Percentiles rank a stretch among this genome's conserved stretches.
Evolutionary conservation across 2,888 invertebrate genomes (phyloP).

Genomic region (Brachyptera putata): DNA sequence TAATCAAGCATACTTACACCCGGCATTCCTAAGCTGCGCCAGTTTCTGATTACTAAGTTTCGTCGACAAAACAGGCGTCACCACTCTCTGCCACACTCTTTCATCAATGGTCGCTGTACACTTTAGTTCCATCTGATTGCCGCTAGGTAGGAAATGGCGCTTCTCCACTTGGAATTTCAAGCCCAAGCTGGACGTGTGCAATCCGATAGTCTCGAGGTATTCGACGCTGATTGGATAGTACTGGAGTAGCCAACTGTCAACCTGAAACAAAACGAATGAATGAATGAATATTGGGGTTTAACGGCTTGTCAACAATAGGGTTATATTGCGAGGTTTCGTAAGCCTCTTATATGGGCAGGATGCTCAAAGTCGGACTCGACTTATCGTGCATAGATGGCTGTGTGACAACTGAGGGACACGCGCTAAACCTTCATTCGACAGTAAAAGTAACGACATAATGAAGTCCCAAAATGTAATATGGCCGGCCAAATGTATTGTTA

Average conservation of each 20-base stretch:
- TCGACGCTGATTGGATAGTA: constrained; percentile 16
- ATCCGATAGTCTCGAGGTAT: constrained; percentile 22
- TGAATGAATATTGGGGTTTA: too few species aligned
- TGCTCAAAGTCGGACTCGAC: too few species aligned
- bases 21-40: constrained; percentile 26
- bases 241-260: constrained; percentile 10
- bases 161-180: constrained; percentile 39
- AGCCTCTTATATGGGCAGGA: too few species aligned
- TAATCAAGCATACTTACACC: too few species aligned
- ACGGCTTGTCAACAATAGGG: too few species aligned
- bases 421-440: too few species aligned
- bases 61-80: constrained; percentile 26
- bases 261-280: constrained; percentile 6
- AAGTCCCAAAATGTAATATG: too few species aligned
- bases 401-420: too few species aligned
- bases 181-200: constrained; percentile 36
- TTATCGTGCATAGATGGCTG: too few species aligned
- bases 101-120: constrained; percentile 39
- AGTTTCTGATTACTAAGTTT: constrained; percentile 24
- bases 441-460: too few species aligned
- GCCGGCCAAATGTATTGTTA: too few species aligned
- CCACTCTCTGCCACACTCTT: not conserved
- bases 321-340: too few species aligned
- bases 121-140: constrained; percentile 36
- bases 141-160: constrained; percentile 36